Base-by-base conservation (phyloP, 2,113 vertebrate genomes). In the Arizona elegans region DNA sequence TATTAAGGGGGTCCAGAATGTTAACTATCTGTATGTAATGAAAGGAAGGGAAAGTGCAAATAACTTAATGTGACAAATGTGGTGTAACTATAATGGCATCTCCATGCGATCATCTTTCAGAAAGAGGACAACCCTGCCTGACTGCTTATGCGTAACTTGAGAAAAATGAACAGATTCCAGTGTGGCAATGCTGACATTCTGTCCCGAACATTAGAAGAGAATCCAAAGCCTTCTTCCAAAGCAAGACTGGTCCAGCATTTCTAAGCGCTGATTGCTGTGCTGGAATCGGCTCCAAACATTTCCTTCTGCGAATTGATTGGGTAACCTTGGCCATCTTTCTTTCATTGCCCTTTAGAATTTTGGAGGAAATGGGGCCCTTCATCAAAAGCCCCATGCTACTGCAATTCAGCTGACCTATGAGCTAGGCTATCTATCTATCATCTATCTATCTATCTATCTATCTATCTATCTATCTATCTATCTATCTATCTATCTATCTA, bases 121-220 rank as follows among this genome's bases (percentile, higher is more conserved):
- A 92, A 54, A 92, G 85, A 92, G 87, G 29, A 52, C 91, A 88
- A 52, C 86, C 12, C n/a, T 33, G 50, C 53, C 81, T n/a, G 54
- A n/a, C 3, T 58, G 54, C 38, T 91, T 62, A 88, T 70, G 65
- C 52, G 91, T 92, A 92, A 92, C 86, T 70, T 70, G 86, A 92
- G 58, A 52, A 52, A 81, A 87, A 87, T 33, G 29, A 88, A 65
- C 47, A 52, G 26, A 87, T 87, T 53, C 86, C 85, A 87, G 1
- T 87, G 43, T 88, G 62, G 91, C 58, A 53, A 92, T 19, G 50
- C 52, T 87, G 55, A 65, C 91, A 88, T 15, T 54, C n/a, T 24
- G 17, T 88, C 87, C 47, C 1, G 91, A 24, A 43, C 86, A 53
- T n/a, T 5, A 88, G 86, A 65, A 88, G 29, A n/a, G 86, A 92